These are phyloP conservation scores for Scotopteryx bipunctaria DNA, from an alignment of 2,888 invertebrate species.

Conservation along the genomic window DNA sequence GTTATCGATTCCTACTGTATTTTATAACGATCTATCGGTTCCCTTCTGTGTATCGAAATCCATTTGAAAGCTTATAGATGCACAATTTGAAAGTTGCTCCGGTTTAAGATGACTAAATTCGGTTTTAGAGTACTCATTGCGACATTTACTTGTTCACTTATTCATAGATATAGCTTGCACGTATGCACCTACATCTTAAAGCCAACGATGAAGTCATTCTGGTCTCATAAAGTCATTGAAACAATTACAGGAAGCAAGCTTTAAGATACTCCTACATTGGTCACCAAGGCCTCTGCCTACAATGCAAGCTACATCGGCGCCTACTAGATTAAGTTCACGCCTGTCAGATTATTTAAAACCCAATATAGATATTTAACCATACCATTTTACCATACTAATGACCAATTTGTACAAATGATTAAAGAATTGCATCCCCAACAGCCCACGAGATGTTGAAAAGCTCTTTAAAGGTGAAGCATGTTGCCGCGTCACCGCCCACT, in stretches of 20 bases:
- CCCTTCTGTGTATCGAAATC: neutral
- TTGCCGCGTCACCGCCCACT: constrained; percentile 16
- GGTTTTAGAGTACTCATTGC: too few species aligned
- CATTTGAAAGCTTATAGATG: neutral
- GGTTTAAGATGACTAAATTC: too few species aligned
- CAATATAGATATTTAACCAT: neutral
- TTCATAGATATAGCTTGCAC: too few species aligned
- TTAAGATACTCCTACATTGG: constrained; percentile 32
- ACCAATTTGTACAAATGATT: too few species aligned
- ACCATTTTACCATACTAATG: neutral
- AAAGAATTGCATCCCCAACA: too few species aligned
- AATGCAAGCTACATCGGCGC: constrained; percentile 42
- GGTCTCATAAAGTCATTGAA: constrained; percentile 3
- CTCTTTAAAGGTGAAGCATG: constrained; percentile 3
- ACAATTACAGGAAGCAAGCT: constrained; percentile 36
- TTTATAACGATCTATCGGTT: neutral
- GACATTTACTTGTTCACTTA: too few species aligned
- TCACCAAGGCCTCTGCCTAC: constrained; percentile 55
- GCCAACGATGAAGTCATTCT: constrained; percentile 13
- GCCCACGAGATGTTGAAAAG: neutral
- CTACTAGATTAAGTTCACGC: constrained; percentile 42
- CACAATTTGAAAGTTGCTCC: neutral
- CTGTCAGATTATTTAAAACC: constrained; percentile 1
- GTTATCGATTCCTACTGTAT: constrained; percentile 2
- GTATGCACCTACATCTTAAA: neutral